These are phyloP conservation scores for Odobenus rosmarus DNA, from an alignment of 2,113 vertebrate genomes.

Conservation along the genomic window DNA sequence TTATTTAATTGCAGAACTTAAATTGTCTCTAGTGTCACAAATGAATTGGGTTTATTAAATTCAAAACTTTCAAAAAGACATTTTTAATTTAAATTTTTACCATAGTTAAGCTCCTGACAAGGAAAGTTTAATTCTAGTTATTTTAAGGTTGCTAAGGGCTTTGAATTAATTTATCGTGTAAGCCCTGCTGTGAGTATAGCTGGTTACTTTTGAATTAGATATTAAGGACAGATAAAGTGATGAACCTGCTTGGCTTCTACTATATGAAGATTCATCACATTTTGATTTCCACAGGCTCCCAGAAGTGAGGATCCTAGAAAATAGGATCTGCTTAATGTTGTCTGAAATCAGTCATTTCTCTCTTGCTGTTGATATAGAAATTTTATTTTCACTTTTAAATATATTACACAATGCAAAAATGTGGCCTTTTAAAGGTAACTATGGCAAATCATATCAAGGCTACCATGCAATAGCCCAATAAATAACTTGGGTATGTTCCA, in stretches of 20 bases:
- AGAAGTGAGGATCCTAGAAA: conserved; percentile 57
- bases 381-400: conserved; percentile 33
- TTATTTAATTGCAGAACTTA: conserved; percentile 59
- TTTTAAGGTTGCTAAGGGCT: conserved; percentile 81
- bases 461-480: neutral
- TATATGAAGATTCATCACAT: conserved; percentile 57
- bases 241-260: conserved; percentile 50
- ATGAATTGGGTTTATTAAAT: conserved; percentile 67
- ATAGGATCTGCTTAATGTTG: neutral
- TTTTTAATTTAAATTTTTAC: conserved; percentile 64
- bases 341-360: conserved; percentile 50
- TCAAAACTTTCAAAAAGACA: conserved; percentile 62
- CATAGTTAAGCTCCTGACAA: conserved; percentile 67
- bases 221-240: conserved; percentile 74
- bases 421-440: neutral
- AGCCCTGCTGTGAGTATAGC: conserved; percentile 81
- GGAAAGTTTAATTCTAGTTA: conserved; percentile 77
- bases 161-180: conserved; percentile 83
- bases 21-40: conserved; percentile 57
- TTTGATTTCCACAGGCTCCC: conserved; percentile 53
- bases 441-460: neutral
- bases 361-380: neutral
- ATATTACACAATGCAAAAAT: neutral
- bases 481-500: neutral
- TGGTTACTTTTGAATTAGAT: conserved; percentile 83